A percentile compares a stretch with the other conserved stretches of the same genome.
Evolutionary conservation across 2,888 invertebrate species (phyloP).

Genomic region (Synanthedon formicaeformis): DNA sequence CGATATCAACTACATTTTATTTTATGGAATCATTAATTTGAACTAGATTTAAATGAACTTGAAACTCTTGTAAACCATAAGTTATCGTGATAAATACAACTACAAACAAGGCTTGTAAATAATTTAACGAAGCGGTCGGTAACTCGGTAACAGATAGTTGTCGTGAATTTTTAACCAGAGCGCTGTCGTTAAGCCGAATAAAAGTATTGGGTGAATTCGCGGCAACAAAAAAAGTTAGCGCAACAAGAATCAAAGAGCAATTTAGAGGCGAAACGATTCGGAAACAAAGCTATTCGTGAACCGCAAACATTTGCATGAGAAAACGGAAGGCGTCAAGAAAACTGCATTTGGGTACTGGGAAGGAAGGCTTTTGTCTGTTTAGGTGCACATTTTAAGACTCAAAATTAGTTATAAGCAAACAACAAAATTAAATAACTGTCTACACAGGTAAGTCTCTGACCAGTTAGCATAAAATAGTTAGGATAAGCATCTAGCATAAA

Average conservation of each 20-base stretch:
- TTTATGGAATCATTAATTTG: neutral
- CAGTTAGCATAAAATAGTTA: too few species aligned
- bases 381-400: too few species aligned
- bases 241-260: conserved; percentile 4
- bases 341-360: neutral
- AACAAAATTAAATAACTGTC: too few species aligned
- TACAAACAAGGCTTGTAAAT: neutral
- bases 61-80: too few species aligned
- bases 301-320: conserved; percentile 30
- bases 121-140: neutral
- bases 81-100: too few species aligned
- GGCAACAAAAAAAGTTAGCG: neutral
- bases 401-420: too few species aligned
- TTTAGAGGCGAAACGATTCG: conserved; percentile 14
- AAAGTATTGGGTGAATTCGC: neutral
- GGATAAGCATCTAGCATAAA: too few species aligned
- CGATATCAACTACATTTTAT: too few species aligned
- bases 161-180: neutral
- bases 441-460: too few species aligned
- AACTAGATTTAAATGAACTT: neutral
- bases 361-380: neutral
- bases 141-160: neutral
- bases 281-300: conserved; percentile 26
- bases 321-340: conserved; percentile 23
- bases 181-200: neutral